Conservation (phyloP, 2,888 invertebrate genomes). For the Noctua janthina region DNA sequence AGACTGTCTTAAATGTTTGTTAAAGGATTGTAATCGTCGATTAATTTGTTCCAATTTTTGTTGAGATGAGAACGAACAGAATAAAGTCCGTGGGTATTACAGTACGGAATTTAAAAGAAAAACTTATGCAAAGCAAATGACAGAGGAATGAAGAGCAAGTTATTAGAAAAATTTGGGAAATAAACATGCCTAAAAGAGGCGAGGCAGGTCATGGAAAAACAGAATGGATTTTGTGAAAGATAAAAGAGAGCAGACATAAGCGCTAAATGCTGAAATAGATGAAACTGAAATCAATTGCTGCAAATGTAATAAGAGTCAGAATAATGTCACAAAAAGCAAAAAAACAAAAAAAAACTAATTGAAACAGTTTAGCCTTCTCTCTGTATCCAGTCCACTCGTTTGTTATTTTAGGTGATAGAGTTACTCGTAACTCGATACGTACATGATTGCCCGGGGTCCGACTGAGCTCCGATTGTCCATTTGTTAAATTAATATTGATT, state of each 20-base stretch:
- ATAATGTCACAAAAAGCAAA: background rate
- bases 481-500: conserved; percentile 75
- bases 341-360: background rate
- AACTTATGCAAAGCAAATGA: background rate
- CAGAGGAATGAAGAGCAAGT: background rate
- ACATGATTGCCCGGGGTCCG: conserved; percentile 60
- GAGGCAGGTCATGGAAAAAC: background rate
- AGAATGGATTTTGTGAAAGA: background rate
- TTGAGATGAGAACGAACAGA: background rate
- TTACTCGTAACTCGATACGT: conserved; percentile 66
- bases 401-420: conserved; percentile 53
- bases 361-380: conserved; percentile 14
- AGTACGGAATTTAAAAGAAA: background rate
- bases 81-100: background rate
- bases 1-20: conserved; percentile 40
- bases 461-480: conserved; percentile 65
- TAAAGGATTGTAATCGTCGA: conserved; percentile 8
- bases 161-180: background rate
- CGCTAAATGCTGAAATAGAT: background rate
- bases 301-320: background rate
- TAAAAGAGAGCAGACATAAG: too few species aligned
- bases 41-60: background rate
- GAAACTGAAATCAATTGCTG: background rate
- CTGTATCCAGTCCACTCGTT: conserved; percentile 33
- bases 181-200: background rate